Conservation (phyloP, 1,140 invertebrate genomes). For the Bombus terrestris region DNA sequence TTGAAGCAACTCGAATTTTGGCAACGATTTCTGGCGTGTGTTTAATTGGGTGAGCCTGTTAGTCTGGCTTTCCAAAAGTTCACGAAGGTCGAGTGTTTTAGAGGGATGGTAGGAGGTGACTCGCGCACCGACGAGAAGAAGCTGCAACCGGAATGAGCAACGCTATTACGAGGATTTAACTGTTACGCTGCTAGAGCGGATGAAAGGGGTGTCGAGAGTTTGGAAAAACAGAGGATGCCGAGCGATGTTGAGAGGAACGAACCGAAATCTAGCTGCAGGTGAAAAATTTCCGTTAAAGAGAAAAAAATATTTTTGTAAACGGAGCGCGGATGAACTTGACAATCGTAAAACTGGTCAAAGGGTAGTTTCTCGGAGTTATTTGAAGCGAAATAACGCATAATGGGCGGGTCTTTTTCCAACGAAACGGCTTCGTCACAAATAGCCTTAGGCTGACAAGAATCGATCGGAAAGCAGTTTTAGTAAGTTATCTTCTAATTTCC, state of each 20-base stretch:
- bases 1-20: neutral
- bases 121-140: neutral
- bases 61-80: neutral
- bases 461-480: constrained; percentile 56
- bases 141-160: neutral
- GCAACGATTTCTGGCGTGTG: constrained; percentile 7
- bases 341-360: neutral
- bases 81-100: neutral
- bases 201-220: neutral
- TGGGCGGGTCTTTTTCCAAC: constrained; percentile 34
- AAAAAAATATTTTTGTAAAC: neutral
- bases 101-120: neutral
- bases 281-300: neutral
- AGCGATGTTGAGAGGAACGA: neutral
- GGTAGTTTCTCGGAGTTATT: constrained; percentile 3
- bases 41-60: constrained; percentile 43
- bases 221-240: neutral
- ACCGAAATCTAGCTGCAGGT: too few species aligned
- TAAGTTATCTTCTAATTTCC: constrained; percentile 58
- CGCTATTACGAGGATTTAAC: constrained; percentile 16
- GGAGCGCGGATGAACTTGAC: neutral
- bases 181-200: neutral
- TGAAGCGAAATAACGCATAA: constrained; percentile 30
- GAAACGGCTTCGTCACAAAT: constrained; percentile 44
- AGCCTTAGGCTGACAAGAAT: constrained; percentile 48